These are phyloP conservation scores for Burhinus oedicnemus DNA, from an alignment of 2,113 vertebrate species.

Conservation along the genomic window DNA sequence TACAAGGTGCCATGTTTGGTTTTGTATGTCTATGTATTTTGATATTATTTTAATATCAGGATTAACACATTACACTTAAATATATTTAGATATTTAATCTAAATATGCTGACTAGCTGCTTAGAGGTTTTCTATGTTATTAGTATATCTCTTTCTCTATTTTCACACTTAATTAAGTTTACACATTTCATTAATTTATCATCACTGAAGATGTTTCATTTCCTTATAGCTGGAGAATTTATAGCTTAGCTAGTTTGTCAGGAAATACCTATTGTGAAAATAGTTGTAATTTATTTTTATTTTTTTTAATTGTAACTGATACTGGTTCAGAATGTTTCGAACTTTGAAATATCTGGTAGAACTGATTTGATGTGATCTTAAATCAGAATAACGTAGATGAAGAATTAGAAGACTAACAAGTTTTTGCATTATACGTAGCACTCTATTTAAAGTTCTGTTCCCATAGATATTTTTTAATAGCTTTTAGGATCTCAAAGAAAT, in stretches of 20 bases:
- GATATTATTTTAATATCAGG: not conserved
- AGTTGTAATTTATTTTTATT: not conserved
- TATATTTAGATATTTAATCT: not conserved
- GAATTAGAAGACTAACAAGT: not conserved
- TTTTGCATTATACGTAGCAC: not conserved
- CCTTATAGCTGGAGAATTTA: not conserved
- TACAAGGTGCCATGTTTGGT: not conserved
- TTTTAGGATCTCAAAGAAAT: not conserved
- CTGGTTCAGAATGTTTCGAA: not conserved
- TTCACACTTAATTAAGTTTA: not conserved
- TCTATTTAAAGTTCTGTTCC: not conserved
- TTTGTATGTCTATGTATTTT: not conserved
- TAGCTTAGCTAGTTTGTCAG: not conserved
- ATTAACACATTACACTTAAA: not conserved
- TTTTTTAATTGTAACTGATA: not conserved
- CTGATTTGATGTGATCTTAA: not conserved
- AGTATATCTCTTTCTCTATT: not conserved
- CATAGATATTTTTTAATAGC: not conserved
- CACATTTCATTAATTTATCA: not conserved
- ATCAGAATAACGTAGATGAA: not conserved
- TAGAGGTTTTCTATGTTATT: not conserved
- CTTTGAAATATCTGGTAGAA: not conserved
- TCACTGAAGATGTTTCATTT: not conserved
- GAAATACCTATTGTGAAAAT: not conserved
- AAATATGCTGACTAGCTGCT: not conserved